phyloP scores from a whole-genome alignment of 2,888 invertebrate genomes.

The Tachina grossa region DNA sequence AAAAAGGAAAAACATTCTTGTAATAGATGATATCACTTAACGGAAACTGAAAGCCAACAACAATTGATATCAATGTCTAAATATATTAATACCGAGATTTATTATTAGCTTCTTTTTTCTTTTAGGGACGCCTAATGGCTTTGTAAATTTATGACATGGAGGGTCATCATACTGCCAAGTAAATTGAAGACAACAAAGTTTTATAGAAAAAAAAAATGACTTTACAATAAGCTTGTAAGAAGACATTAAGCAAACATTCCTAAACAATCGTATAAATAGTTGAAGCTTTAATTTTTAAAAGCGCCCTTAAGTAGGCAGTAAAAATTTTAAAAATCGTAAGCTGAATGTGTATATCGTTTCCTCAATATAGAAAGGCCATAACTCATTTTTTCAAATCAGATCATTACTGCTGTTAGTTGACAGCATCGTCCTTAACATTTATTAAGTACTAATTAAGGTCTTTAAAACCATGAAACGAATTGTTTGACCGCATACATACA shows the following conservation, averaged over 20 bases:
- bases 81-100: conserved; percentile 44
- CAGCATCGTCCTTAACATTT: no score
- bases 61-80: conserved; percentile 38
- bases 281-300: not conserved
- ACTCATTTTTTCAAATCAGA: no score
- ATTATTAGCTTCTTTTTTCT: conserved; percentile 1
- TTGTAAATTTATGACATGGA: not conserved
- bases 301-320: conserved; percentile 15
- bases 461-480: no score
- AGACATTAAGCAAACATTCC: not conserved
- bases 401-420: no score
- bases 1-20: not conserved
- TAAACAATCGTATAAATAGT: not conserved
- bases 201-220: not conserved
- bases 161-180: not conserved
- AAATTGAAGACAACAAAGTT: conserved; percentile 20
- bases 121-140: not conserved
- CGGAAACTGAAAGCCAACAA: conserved; percentile 20
- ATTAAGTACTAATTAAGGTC: no score
- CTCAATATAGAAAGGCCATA: no score
- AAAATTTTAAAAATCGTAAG: not conserved
- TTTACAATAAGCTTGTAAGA: not conserved
- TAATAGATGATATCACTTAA: conserved; percentile 62
- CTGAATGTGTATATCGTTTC: not conserved
- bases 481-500: no score